These are phyloP conservation scores for Micrasema minimum DNA, from an alignment of 1,140 invertebrate genomes.

Conservation along the genomic window DNA sequence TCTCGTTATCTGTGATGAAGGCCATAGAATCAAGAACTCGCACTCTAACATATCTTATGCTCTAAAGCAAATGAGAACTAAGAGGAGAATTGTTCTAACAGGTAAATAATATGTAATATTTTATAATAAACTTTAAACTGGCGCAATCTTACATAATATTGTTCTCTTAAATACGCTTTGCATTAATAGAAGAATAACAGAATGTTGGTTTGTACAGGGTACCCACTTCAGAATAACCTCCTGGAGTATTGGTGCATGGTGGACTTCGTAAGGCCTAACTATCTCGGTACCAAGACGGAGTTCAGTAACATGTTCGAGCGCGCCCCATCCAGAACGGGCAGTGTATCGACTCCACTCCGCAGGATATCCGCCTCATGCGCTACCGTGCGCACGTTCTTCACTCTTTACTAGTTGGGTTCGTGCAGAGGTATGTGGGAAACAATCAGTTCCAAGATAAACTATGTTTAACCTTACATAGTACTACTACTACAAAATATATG, in stretches of 20 bases:
- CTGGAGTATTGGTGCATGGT: slow-evolving; percentile 98
- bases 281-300: slow-evolving; percentile 90
- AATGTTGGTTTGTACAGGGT: slow-evolving; percentile 65
- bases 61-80: slow-evolving; percentile 91
- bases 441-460: too few species aligned
- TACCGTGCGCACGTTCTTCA: slow-evolving; percentile 91
- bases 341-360: slow-evolving; percentile 91
- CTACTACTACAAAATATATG: too few species aligned
- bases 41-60: slow-evolving; percentile 93
- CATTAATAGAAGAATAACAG: background rate
- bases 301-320: slow-evolving; percentile 95
- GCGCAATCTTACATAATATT: too few species aligned
- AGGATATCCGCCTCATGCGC: slow-evolving; percentile 90
- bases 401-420: slow-evolving; percentile 89
- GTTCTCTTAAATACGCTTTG: too few species aligned
- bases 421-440: slow-evolving; percentile 80
- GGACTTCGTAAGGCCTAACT: slow-evolving; percentile 94
- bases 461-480: too few species aligned
- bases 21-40: slow-evolving; percentile 96
- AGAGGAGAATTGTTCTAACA: slow-evolving; percentile 89
- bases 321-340: slow-evolving; percentile 94
- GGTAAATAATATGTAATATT: slow-evolving; percentile 61
- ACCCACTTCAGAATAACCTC: slow-evolving; percentile 96
- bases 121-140: too few species aligned
- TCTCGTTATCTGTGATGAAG: slow-evolving; percentile 95